Evolutionary conservation across 2,888 invertebrate genomes (phyloP).

Genomic region (Rhagonycha fulva): DNA sequence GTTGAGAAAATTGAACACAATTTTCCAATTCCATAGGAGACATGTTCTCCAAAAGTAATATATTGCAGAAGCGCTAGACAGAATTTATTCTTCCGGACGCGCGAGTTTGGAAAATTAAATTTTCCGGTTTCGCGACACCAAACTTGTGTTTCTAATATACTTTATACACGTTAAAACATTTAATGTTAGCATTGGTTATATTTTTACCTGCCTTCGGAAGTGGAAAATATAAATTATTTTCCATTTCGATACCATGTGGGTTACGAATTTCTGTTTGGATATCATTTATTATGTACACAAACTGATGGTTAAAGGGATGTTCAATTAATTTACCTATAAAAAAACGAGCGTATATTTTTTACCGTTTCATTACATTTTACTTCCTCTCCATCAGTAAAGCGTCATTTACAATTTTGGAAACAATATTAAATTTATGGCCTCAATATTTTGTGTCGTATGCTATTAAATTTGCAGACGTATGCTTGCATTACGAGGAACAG

Average conservation of each 20-base stretch:
- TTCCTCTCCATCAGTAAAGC: not conserved
- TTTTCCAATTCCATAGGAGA: slow-evolving; percentile 10
- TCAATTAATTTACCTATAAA: not conserved
- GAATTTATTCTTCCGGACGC: slow-evolving; percentile 22
- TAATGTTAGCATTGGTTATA: slow-evolving; percentile 7
- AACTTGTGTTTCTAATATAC: slow-evolving; percentile 12
- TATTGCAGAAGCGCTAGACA: slow-evolving; percentile 11
- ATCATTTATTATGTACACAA: not conserved
- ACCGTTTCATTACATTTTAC: not conserved
- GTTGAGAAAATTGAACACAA: slow-evolving; percentile 21
- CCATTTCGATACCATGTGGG: not conserved
- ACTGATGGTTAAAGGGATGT: not conserved
- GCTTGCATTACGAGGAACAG: not conserved
- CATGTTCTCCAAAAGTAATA: slow-evolving; percentile 14
- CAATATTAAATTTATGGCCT: not conserved
- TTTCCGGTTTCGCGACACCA: slow-evolving; percentile 12
- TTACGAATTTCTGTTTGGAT: not conserved
- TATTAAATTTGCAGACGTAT: not conserved
- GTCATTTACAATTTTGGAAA: not conserved
- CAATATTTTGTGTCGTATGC: not conserved
- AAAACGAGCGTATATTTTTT: not conserved
- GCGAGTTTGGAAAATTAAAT: slow-evolving; percentile 18
- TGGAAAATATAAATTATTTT: not conserved
- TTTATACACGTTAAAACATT: slow-evolving; percentile 6
- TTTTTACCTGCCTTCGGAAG: slow-evolving; percentile 3